A percentile compares a stretch with the other conserved stretches of the same genome.
These are phyloP conservation scores for Drosophila rufa DNA, from an alignment of 1,140 invertebrate species.

Conservation along the genomic window DNA sequence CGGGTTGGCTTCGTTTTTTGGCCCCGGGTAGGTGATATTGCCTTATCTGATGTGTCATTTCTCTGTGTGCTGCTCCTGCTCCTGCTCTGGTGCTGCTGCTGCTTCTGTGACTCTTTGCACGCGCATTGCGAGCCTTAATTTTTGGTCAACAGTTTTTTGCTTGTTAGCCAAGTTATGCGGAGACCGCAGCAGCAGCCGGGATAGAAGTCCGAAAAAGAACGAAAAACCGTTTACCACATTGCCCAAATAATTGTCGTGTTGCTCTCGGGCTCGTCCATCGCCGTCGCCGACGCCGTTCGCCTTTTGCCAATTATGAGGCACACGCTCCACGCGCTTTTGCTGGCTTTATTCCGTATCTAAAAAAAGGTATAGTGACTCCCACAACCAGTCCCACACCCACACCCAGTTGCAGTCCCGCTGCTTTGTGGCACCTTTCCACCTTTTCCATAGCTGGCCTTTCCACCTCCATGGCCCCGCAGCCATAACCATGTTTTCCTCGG, in stretches of 20 bases:
- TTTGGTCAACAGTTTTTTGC: constrained; percentile 77
- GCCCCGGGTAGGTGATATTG: constrained; percentile 75
- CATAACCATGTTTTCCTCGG: constrained; percentile 51
- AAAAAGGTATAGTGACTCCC: constrained; percentile 2
- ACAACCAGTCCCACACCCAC: constrained; percentile 17
- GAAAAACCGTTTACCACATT: constrained; percentile 65
- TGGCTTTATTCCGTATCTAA: constrained; percentile 22
- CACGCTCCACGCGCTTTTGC: constrained; percentile 59
- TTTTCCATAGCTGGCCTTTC: constrained; percentile 34
- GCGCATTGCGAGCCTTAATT: constrained; percentile 69
- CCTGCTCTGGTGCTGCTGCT: constrained; percentile 25
- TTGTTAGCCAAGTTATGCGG: constrained; percentile 68
- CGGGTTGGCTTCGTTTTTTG: constrained; percentile 24
- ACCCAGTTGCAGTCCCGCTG: constrained; percentile 32
- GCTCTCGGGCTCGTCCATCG: constrained; percentile 29
- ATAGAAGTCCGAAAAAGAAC: constrained; percentile 19
- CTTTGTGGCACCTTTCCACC: constrained; percentile 48
- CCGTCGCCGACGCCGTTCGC: constrained; percentile 14
- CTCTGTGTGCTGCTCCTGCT: constrained; percentile 58
- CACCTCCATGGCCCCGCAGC: constrained; percentile 34
- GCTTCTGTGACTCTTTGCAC: constrained; percentile 74
- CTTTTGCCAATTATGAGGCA: constrained; percentile 67
- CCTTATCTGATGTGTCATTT: constrained; percentile 84
- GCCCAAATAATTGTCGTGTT: constrained; percentile 67
- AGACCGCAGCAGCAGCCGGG: constrained; percentile 22